Evolutionary conservation across 2,113 vertebrate species (phyloP), one percentile per base, ranked within the genome.

Genomic region (Thomomys bottae): DNA sequence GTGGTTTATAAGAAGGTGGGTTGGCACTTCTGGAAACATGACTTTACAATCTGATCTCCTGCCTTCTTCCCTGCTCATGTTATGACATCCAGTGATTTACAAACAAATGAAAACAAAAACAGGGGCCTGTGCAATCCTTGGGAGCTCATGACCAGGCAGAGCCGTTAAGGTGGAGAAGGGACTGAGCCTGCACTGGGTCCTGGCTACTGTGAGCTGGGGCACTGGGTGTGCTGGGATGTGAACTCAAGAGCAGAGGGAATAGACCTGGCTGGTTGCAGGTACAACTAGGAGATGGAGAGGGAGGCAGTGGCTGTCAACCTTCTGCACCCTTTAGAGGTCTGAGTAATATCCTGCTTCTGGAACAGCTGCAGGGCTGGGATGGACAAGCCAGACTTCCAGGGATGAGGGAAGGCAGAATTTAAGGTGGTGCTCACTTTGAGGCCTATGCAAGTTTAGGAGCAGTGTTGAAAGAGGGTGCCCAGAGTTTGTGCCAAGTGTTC

Each of bases 21-120:
- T 97, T 95, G 97, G 97, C 97, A 97, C 96, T 98, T 98, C 96
- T 98, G 95, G 95, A 95, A 97, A 97, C 94, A 82, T 67, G 93
- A 96, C 94, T 97, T 97, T 96, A 96, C 92, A 95, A 57, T 95
- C 91, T 97, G 95, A 96, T 97, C 96, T 94, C 94, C 94, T 98
- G 80, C 72, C 45, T 93, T 75, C 21, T 92, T 92, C 59, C 36
- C 93, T 93, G 95, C 95, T 97, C 40, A 91, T 96, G 95, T 95
- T 96, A 93, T 97, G 95, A 97, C 83, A 93, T 78, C 40, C 82
- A n/a, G 96, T 97, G 97, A 97, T 97, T 54, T 4, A 17, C 4
- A 54, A 54, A 54, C 49, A 54, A 54, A n/a, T n/a, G n/a, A n/a
- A 12, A 14, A 54, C 49, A 54, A 49, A 96, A 97, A 97, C 97